Conservation (phyloP, 2,888 invertebrate genomes). For the Eilema griseolum region DNA sequence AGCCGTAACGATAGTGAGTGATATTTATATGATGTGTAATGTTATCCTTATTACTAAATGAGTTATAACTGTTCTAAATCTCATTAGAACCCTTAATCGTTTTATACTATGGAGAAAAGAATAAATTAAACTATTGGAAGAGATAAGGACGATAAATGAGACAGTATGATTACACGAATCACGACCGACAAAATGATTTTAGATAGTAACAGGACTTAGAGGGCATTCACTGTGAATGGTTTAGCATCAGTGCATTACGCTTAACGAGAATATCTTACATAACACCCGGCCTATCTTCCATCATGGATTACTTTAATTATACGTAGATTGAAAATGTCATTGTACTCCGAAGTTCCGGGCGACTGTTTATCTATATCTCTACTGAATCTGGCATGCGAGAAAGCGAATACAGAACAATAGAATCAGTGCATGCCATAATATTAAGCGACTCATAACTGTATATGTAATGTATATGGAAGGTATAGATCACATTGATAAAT, state of each 20-base stretch:
- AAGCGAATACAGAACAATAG: slow-evolving; percentile 59
- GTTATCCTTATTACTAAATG: too few relatives aligned
- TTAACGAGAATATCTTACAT: slow-evolving; percentile 31
- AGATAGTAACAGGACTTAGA: background rate
- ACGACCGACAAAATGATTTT: background rate
- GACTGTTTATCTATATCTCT: slow-evolving; percentile 41
- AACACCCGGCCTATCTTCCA: slow-evolving; percentile 31
- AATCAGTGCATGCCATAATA: slow-evolving; percentile 34
- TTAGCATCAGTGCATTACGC: background rate
- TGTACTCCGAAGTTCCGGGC: slow-evolving; percentile 47
- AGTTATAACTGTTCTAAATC: too few relatives aligned
- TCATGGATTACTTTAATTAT: slow-evolving; percentile 21
- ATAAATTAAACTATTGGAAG: too few relatives aligned
- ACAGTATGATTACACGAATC: too few relatives aligned
- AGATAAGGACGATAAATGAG: too few relatives aligned
- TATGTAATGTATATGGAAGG: slow-evolving; percentile 28
- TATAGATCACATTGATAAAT: slow-evolving; percentile 44
- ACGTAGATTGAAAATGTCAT: slow-evolving; percentile 49
- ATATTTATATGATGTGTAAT: too few relatives aligned
- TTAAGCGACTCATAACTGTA: slow-evolving; percentile 38
- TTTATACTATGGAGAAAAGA: too few relatives aligned
- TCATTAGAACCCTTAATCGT: too few relatives aligned
- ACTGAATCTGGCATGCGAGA: slow-evolving; percentile 52
- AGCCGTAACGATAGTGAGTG: too few relatives aligned
- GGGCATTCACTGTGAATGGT: background rate